Conservation (phyloP, 1,140 invertebrate species). For the Euschistus heros region DNA sequence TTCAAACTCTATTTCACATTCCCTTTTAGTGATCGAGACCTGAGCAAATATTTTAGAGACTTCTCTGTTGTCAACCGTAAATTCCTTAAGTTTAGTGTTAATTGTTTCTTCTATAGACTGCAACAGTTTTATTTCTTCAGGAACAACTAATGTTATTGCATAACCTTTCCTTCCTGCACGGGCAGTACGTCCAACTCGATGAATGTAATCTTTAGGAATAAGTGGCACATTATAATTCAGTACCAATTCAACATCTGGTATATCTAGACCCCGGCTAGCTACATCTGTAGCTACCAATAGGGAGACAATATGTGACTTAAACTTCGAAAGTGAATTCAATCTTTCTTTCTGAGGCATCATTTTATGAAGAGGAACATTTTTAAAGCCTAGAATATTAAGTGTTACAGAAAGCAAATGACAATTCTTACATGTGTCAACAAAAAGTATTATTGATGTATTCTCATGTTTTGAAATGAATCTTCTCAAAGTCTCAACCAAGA, state of each 20-base stretch:
- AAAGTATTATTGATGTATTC: conserved; percentile 79
- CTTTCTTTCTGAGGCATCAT: conserved; percentile 76
- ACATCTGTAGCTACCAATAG: conserved; percentile 95
- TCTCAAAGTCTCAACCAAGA: conserved; percentile 78
- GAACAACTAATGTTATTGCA: conserved; percentile 84
- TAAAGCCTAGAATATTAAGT: conserved; percentile 72
- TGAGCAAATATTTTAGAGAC: conserved; percentile 80
- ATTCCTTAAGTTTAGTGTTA: conserved; percentile 73
- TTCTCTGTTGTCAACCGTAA: conserved; percentile 74
- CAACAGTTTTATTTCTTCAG: conserved; percentile 77
- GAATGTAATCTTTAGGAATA: conserved; percentile 87
- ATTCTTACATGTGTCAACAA: conserved; percentile 86
- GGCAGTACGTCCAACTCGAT: conserved; percentile 92
- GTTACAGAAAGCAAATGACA: conserved; percentile 79
- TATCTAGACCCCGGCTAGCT: conserved; percentile 79
- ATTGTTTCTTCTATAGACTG: conserved; percentile 71
- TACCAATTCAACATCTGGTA: conserved; percentile 80
- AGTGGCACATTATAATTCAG: conserved; percentile 89
- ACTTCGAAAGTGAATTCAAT: conserved; percentile 63
- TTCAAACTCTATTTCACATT: conserved; percentile 85
- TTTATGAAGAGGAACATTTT: conserved; percentile 76
- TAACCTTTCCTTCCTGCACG: conserved; percentile 76
- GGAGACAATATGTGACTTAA: conserved; percentile 72
- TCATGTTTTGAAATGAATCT: conserved; percentile 59
- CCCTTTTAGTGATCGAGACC: conserved; percentile 78